Evolutionary conservation across 2,888 invertebrate species (phyloP), one percentile per base, ranked within the genome.

Genomic region (Orthosia gothica): DNA sequence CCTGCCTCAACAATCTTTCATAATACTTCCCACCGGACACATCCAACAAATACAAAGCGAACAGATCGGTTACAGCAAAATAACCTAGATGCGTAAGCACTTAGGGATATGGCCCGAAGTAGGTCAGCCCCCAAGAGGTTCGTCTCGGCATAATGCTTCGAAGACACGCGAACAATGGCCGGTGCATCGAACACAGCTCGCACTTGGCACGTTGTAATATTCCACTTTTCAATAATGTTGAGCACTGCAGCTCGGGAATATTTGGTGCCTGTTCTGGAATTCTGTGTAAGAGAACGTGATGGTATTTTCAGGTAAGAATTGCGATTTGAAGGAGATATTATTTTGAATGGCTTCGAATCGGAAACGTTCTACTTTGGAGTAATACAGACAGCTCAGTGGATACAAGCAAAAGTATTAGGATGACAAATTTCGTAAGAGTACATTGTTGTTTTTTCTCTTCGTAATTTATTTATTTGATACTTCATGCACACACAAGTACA

Each of bases 61-160:
- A 79, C 76, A 74, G 82, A 82, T 84, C 80, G 81, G 77, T 84
- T 79, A 88, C 90, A 90, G 92, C 89, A 91, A 92, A 92, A 94
- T 95, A 95, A 94, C 94, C 94, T 93, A 93, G 92, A 95, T 93
- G 94, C 93, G 94, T 93, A 92, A 90, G 92, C 94, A 94, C 95
- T 95, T 92, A 94, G 91, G 92, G 92, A 93, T 93, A 94, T 93
- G 91, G 91, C 86, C 70, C 86, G 84, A 95, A 94, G 92, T 94
- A 92, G 95, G 95, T 95, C 95, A 93, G 91, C 91, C 92, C 94
- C 93, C 93, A 84, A 89, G 94, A 94, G 93, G 91, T 91, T 90
- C 89, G 87, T 89, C 89, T 89, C 88, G 87, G 89, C 89, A 91
- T 94, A 94, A 94, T 94, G 92, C 91, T 83, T 81, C 82, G 86